Conservation (phyloP, 64 coral and sea anemone genomes). For the Stichodactyla mertensii region DNA sequence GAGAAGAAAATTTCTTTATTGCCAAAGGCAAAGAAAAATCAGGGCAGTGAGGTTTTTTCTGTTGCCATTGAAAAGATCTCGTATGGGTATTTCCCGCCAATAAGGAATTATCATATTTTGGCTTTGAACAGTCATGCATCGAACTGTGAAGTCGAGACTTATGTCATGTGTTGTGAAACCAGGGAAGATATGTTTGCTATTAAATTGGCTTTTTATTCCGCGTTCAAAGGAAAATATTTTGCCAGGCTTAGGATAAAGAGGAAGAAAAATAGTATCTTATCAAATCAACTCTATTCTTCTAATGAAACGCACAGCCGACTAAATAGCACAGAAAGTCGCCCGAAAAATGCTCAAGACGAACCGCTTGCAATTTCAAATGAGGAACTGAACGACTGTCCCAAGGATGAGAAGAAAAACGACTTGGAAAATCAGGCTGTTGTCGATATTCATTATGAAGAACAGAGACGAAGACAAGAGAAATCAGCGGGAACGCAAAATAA, state of each 20-base stretch:
- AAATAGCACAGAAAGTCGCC: not conserved
- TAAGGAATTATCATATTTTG: conserved; percentile 38
- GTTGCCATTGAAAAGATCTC: conserved; percentile 60
- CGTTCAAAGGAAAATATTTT: conserved; percentile 52
- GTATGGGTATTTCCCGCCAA: conserved; percentile 28
- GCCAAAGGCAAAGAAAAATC: not conserved
- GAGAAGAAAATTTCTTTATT: not conserved
- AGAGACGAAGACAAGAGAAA: not conserved
- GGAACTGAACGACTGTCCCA: not conserved
- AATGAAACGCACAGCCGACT: not conserved
- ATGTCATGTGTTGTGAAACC: conserved; percentile 45
- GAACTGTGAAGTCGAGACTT: conserved; percentile 44
- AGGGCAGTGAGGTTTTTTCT: not conserved
- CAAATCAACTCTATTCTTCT: not conserved
- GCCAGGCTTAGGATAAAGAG: conserved; percentile 39
- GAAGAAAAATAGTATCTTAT: conserved; percentile 15
- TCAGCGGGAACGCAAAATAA: not conserved
- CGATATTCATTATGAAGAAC: not conserved
- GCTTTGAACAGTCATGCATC: conserved; percentile 72
- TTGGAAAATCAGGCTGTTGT: not conserved
- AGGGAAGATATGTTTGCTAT: conserved; percentile 26
- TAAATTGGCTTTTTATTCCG: conserved; percentile 48
- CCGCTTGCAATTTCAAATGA: not conserved
- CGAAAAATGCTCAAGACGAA: not conserved
- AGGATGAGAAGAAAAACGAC: not conserved